Evolutionary conservation across 2,888 invertebrate species (phyloP).

Genomic region (Cheilosia pagana): DNA sequence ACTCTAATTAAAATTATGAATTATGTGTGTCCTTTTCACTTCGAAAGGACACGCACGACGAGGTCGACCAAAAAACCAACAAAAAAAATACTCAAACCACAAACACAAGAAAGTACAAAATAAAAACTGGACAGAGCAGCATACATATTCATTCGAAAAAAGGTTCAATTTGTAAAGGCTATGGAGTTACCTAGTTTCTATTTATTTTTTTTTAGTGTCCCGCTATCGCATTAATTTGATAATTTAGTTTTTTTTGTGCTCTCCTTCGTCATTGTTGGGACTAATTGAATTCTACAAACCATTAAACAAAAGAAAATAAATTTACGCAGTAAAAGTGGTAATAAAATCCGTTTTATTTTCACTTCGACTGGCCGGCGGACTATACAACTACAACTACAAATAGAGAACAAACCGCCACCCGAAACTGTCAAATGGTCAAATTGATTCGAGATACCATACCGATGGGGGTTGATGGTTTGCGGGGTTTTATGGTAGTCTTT

Average conservation of each 20-base stretch:
- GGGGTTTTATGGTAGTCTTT: neutral
- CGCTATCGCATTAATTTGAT: conserved; percentile 71
- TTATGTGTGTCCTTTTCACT: conserved; percentile 74
- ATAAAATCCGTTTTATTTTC: conserved; percentile 71
- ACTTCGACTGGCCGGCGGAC: conserved; percentile 12
- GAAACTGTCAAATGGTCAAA: conserved; percentile 65
- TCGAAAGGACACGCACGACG: conserved; percentile 70
- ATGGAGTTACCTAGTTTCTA: conserved; percentile 4
- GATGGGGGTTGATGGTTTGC: neutral
- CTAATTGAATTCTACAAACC: conserved; percentile 75
- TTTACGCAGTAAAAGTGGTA: conserved; percentile 66
- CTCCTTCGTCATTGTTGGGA: conserved; percentile 42
- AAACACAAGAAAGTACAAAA: no score
- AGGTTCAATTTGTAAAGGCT: conserved; percentile 59
- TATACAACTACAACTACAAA: no score
- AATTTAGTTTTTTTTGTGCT: conserved; percentile 29
- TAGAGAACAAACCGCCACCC: neutral
- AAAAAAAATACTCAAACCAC: conserved; percentile 12
- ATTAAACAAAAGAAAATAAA: conserved; percentile 72
- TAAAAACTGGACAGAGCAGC: conserved; percentile 26
- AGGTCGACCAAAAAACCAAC: conserved; percentile 50
- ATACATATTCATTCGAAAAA: conserved; percentile 67
- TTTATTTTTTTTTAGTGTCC: conserved; percentile 29
- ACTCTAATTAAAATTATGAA: conserved; percentile 75
- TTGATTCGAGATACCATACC: conserved; percentile 63